Evolutionary conservation across 1,140 invertebrate genomes (phyloP).

Genomic region (Temnothorax curvispinosus): DNA sequence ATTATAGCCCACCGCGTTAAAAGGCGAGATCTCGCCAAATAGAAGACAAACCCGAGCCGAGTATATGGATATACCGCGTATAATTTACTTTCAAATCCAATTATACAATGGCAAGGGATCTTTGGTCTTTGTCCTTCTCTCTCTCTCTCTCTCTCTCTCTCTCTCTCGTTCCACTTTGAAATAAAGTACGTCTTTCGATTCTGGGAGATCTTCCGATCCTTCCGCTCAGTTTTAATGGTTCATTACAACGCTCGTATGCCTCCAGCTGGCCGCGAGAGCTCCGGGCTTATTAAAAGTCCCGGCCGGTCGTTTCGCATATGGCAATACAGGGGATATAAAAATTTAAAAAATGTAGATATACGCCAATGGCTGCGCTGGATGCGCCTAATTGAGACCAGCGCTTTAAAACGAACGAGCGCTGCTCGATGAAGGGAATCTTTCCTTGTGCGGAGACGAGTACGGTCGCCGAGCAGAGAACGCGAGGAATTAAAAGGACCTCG

Average conservation of each 20-base stretch:
- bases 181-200: slow-evolving; percentile 65
- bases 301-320: slow-evolving; percentile 20
- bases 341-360: slow-evolving; percentile 41
- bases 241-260: slow-evolving; percentile 64
- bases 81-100: slow-evolving; percentile 70
- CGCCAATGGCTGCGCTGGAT: slow-evolving; percentile 8
- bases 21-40: slow-evolving; percentile 25
- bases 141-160: not conserved
- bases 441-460: not conserved
- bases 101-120: slow-evolving; percentile 47
- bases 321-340: slow-evolving; percentile 37
- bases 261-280: slow-evolving; percentile 60
- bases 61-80: slow-evolving; percentile 30
- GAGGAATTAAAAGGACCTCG: slow-evolving; percentile 15
- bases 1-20: not conserved
- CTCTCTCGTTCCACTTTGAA: slow-evolving; percentile 39
- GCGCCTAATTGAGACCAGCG: slow-evolving; percentile 51
- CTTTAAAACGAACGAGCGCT: slow-evolving; percentile 17
- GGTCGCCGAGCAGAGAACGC: not conserved
- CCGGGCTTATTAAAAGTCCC: slow-evolving; percentile 55
- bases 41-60: slow-evolving; percentile 44
- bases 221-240: slow-evolving; percentile 63
- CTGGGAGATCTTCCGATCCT: slow-evolving; percentile 18
- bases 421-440: slow-evolving; percentile 1
- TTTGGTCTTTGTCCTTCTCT: not conserved